These are phyloP conservation scores for Drosophila sp. DNA, from an alignment of 1,140 invertebrate genomes.

Conservation along the genomic window DNA sequence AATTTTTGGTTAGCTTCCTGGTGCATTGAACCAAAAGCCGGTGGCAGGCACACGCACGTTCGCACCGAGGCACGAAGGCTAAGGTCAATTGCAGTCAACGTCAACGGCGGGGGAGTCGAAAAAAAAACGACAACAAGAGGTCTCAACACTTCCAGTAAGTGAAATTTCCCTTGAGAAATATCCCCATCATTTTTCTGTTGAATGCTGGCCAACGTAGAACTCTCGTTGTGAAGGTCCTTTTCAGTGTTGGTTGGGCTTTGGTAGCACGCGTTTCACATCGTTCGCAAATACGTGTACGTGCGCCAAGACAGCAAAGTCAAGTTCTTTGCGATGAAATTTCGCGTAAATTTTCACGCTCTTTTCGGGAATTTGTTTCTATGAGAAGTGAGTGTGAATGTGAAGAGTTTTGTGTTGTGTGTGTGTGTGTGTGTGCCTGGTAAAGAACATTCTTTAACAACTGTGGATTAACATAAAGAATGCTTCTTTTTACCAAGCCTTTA, in stretches of 20 bases:
- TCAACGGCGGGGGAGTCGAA: constrained; percentile 28
- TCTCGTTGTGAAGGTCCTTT: constrained; percentile 28
- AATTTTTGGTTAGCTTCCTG: constrained; percentile 14
- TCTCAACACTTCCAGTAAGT: constrained; percentile 58
- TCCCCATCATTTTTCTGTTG: constrained; percentile 42
- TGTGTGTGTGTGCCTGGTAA: constrained; percentile 19
- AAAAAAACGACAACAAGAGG: background rate
- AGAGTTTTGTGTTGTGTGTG: no score
- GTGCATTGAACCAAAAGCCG: constrained; percentile 69
- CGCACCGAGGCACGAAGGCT: constrained; percentile 50
- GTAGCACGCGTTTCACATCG: constrained; percentile 58
- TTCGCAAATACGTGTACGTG: constrained; percentile 10
- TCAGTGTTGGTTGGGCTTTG: constrained; percentile 67
- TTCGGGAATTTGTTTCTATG: background rate
- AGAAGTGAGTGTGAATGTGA: constrained; percentile 22
- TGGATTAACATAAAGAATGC: constrained; percentile 72
- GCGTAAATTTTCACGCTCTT: constrained; percentile 46
- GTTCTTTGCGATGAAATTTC: constrained; percentile 1
- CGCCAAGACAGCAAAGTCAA: constrained; percentile 2
- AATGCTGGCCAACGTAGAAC: constrained; percentile 28
- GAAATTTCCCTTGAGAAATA: constrained; percentile 41
- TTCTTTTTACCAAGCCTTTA: background rate
- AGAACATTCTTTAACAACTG: constrained; percentile 68
- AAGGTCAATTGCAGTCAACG: constrained; percentile 70
- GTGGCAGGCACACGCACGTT: constrained; percentile 25